A percentile compares a stretch with the other conserved stretches of the same genome.
These are phyloP conservation scores for Amazona vittata DNA, from an alignment of 2,113 vertebrate genomes.

Conservation along the genomic window DNA sequence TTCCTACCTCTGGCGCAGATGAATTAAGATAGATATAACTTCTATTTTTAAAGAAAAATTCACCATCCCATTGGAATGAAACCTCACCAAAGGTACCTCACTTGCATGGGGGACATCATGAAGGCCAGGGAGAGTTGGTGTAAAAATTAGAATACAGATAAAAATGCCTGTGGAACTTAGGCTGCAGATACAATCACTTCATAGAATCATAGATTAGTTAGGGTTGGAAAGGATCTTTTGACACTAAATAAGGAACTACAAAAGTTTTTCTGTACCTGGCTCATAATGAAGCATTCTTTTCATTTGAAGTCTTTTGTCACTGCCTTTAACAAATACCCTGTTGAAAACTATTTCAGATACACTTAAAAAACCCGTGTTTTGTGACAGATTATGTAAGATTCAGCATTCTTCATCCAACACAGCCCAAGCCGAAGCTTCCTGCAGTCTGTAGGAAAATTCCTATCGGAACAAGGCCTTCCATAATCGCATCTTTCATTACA, in stretches of 20 bases:
- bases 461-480: neutral
- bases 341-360: neutral
- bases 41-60: neutral
- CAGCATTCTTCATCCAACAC: neutral
- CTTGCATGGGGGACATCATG: neutral
- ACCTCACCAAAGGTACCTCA: neutral
- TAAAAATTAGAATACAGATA: neutral
- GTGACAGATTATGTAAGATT: neutral
- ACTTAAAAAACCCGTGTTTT: neutral
- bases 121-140: neutral
- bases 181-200: neutral
- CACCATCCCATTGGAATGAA: neutral
- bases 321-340: neutral
- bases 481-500: neutral
- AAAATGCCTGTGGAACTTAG: neutral
- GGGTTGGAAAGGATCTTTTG: neutral
- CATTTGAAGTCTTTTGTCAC: neutral
- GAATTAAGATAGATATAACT: neutral
- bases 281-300: neutral
- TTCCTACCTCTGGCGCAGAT: neutral
- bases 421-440: neutral
- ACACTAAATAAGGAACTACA: neutral
- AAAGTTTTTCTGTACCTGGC: neutral
- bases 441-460: neutral
- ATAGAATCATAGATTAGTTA: too few species aligned